Evolutionary conservation across 2,113 vertebrate species (phyloP).

Genomic region (Brachionichthys hirsutus): DNA sequence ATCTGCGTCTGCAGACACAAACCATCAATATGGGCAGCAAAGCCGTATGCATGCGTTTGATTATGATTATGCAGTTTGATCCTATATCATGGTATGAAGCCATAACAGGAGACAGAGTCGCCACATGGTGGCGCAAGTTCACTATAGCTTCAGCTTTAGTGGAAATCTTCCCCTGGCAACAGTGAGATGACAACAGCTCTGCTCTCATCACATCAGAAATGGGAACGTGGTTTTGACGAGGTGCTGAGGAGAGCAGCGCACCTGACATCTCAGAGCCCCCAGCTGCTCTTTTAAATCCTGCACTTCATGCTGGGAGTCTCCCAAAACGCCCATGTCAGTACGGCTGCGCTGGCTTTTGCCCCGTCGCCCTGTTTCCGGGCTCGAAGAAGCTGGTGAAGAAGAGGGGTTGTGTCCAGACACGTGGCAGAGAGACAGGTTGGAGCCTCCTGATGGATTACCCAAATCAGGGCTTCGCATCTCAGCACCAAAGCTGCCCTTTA

Average conservation of each 20-base stretch:
- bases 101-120: background rate
- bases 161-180: constrained; percentile 65
- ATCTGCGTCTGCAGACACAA: constrained; percentile 76
- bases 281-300: constrained; percentile 76
- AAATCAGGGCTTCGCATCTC: constrained; percentile 4
- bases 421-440: constrained; percentile 16
- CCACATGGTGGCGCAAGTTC: constrained; percentile 72
- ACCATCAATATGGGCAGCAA: constrained; percentile 21
- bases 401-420: constrained; percentile 14
- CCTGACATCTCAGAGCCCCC: constrained; percentile 76
- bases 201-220: constrained; percentile 24
- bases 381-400: constrained; percentile 5
- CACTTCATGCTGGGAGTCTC: constrained; percentile 58
- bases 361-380: constrained; percentile 7
- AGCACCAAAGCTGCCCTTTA: constrained; percentile 48
- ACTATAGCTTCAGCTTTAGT: constrained; percentile 17
- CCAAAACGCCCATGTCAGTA: constrained; percentile 4
- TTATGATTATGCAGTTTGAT: constrained; percentile 14
- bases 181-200: constrained; percentile 46
- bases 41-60: constrained; percentile 12
- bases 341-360: constrained; percentile 23
- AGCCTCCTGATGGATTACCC: constrained; percentile 11
- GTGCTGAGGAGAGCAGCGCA: constrained; percentile 35
- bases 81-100: background rate
- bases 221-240: constrained; percentile 20